Base-by-base conservation (phyloP, 2,888 invertebrate genomes). In the Ephialtes manifestator region DNA sequence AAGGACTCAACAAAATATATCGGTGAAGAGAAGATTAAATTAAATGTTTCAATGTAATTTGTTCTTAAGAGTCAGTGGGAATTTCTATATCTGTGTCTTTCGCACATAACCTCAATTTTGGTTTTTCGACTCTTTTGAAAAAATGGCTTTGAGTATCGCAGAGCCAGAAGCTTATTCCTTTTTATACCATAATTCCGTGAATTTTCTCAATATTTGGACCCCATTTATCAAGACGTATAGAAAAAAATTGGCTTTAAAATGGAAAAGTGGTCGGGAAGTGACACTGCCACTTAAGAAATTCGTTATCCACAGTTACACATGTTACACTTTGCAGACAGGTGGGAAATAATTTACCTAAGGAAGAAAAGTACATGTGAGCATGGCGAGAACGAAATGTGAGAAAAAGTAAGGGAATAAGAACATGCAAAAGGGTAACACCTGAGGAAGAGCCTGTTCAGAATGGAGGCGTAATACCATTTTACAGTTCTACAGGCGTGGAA, bases 391-490 rank as follows among this genome's bases (percentile, higher is more conserved):
- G 20, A 15, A 2, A 13, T 11, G 24, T 10, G 58, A 28, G 58
- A 28, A 15, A 28, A 58, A 24, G 7, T 4, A 58, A 11, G 28
- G 58, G 13, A 28, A 24, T 11, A 2, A 55, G 58, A 58, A 58
- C 15, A 58, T 28, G 58, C 60, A n/a, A 35, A 31, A 28, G 58
- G 58, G 58, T 58, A 28, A 24, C 28, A 35, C 35, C 35, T 0
- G 35, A 18, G 28, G 11, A 28, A 13, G 28, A 28, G 13, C 28
- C 55, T 20, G 55, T 3, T n/a, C 55, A 51, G 78, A 5, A 63
- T 31, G n/a, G 35, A n/a, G 63, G 18, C 82, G 79, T 83, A 86
- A 90, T 89, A 88, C 75, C 53, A 79, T 85, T 87, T 89, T 88
- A 86, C 83, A 85, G 84, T 87, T 76, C 79, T 79, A 84, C 80